Evolutionary conservation across 2,113 vertebrate species (phyloP).

Genomic region (Odocoileus virginianus): DNA sequence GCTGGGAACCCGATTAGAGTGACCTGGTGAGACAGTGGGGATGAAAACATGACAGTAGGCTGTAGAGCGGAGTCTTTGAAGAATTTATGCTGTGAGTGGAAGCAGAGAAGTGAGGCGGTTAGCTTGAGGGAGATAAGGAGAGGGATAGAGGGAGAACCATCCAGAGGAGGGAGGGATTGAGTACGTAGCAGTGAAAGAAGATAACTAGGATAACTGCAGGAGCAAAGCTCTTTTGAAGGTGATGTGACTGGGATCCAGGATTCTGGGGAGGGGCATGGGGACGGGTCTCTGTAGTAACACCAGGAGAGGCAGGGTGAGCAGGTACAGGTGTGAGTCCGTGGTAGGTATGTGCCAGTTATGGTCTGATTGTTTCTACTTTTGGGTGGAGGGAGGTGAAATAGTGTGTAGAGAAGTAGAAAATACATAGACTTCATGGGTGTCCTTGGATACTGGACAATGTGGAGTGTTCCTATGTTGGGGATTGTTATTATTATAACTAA

Average conservation of each 20-base stretch:
- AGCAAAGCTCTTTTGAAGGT: neutral
- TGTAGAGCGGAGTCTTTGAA: neutral
- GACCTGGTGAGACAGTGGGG: neutral
- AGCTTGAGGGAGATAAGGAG: neutral
- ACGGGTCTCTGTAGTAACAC: neutral
- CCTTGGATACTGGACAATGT: neutral
- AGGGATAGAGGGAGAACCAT: neutral
- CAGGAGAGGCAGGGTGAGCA: neutral
- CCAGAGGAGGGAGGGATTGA: neutral
- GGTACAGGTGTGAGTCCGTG: neutral
- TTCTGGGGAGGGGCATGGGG: neutral
- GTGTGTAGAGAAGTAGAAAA: neutral
- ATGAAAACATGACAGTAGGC: neutral
- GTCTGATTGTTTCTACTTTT: neutral
- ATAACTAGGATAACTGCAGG: neutral
- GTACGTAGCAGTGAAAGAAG: neutral
- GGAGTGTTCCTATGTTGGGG: neutral
- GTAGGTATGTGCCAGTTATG: neutral
- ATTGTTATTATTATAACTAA: neutral
- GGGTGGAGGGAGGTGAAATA: neutral
- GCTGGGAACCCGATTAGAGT: neutral
- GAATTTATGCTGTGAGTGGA: neutral
- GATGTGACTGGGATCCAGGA: neutral
- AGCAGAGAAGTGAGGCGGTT: neutral
- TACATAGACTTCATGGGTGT: neutral